A percentile compares a stretch with the other conserved stretches of the same genome.
phyloP scores from a whole-genome alignment of 2,888 invertebrate species.

The Drosophila nr. fundita region DNA sequence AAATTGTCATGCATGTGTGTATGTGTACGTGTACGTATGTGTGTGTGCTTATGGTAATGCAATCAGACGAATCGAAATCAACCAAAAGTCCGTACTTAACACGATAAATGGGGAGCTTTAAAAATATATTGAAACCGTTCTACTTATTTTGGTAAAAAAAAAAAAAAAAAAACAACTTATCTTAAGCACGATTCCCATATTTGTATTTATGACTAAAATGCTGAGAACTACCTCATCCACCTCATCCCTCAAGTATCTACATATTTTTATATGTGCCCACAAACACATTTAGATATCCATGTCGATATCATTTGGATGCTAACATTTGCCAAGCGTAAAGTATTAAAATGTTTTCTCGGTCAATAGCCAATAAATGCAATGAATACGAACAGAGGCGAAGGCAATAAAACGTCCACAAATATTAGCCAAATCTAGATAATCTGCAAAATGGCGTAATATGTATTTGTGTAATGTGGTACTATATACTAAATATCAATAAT shows the following conservation, averaged over 20 bases:
- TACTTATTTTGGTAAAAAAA: not conserved
- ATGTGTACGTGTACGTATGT: conserved; percentile 4
- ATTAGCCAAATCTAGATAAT: not conserved
- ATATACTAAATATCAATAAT: conserved; percentile 2
- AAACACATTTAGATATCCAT: conserved; percentile 31
- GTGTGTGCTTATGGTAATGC: conserved; percentile 3
- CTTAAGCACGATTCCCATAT: not conserved
- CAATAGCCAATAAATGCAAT: conserved; percentile 61
- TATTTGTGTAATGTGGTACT: not conserved
- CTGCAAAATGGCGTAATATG: not conserved
- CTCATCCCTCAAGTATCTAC: not conserved
- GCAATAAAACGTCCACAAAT: conserved; percentile 9
- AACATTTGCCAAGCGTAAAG: conserved; percentile 77
- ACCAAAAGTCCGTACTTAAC: conserved; percentile 1
- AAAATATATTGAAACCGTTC: not conserved
- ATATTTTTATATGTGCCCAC: conserved; percentile 2
- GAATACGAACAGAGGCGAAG: conserved; percentile 50
- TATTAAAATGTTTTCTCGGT: conserved; percentile 73
- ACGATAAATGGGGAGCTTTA: not conserved
- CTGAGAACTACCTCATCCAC: not conserved
- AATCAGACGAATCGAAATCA: not conserved
- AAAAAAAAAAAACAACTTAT: not conserved
- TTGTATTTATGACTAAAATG: not conserved
- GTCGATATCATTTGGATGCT: conserved; percentile 51
- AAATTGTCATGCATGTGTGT: not conserved